phyloP scores from a whole-genome alignment of 2,113 vertebrate genomes.

The Python bivittatus region DNA sequence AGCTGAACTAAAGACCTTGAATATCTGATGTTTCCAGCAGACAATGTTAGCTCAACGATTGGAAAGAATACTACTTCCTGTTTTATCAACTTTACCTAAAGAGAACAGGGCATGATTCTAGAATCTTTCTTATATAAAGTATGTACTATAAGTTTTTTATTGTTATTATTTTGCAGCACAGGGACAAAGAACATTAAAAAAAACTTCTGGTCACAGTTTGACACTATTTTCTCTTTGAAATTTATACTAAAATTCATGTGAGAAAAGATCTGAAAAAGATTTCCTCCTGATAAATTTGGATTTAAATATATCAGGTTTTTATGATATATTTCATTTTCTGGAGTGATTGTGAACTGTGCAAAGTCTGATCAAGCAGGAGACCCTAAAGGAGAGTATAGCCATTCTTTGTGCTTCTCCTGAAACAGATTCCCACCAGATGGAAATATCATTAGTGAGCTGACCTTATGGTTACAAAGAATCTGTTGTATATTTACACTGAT shows the following conservation, averaged over 20 bases:
- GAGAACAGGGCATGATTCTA: not conserved
- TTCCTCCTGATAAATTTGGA: not conserved
- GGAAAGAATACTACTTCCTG: not conserved
- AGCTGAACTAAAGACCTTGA: not conserved
- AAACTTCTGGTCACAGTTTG: not conserved
- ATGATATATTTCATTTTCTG: not conserved
- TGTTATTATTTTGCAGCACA: not conserved
- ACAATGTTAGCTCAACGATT: not conserved
- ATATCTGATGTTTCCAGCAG: not conserved
- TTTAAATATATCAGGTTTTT: not conserved
- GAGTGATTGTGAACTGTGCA: not conserved
- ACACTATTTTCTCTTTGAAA: not conserved
- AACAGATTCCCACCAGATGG: not conserved
- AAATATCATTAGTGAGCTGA: constrained; percentile 49
- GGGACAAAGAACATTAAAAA: not conserved
- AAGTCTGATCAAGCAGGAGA: not conserved
- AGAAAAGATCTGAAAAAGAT: not conserved
- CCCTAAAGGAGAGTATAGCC: not conserved
- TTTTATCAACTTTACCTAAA: not conserved
- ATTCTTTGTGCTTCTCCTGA: not conserved
- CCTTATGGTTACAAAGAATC: constrained; percentile 34
- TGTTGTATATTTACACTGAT: constrained; percentile 40
- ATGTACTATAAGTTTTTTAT: not conserved
- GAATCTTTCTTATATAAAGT: not conserved
- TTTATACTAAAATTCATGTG: not conserved